Base-by-base conservation (phyloP, 2,888 invertebrate genomes). In the Pollenia griseotomentosa region DNA sequence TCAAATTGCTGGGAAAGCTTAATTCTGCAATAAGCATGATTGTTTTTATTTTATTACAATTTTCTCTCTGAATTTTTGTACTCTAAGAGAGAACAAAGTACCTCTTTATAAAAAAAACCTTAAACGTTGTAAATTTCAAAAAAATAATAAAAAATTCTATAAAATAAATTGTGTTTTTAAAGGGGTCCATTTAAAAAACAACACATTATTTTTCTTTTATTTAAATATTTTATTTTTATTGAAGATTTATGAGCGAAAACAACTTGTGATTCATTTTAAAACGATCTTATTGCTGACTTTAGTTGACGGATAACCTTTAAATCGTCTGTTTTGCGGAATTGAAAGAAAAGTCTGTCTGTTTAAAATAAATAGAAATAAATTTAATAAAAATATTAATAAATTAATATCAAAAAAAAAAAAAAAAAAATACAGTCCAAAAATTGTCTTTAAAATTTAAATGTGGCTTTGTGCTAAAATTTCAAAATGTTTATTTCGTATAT, bases 401-500 rank as follows among this genome's bases (percentile, higher is more conserved):
- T 55, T 65, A 61, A n/a, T 12, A 53, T 1, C n/a, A 14, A 44
- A 19, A 70, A 16, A 23, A 42, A 55, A 42, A 10, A 53, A n/a
- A 42, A 14, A 70, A 51, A 33, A 1, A 40, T 40, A 16, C 2
- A 10, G 11, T 48, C 12, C 19, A 10, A 16, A 33, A 51, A 11
- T 78, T 11, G n/a, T 63, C 6, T 63, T 40, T 9, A 16, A 11
- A 48, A 68, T 59, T 65, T 78, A 78, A 83, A 83, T 83, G 83
- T 57, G 57, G 40, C 73, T 59, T 65, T 48, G 57, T 40, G 10
- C 23, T 51, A 16, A 23, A 33, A 11, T 19, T 59, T n/a, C 33
- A 73, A 75, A 80, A 86, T 86, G 86, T 86, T 86, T 61, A 81
- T 86, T 57, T 86, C 86, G 19, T 86, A 86, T 73, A 80, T 86